phyloP scores from a whole-genome alignment of 2,113 vertebrate species.

The Hiodon tergisus region DNA sequence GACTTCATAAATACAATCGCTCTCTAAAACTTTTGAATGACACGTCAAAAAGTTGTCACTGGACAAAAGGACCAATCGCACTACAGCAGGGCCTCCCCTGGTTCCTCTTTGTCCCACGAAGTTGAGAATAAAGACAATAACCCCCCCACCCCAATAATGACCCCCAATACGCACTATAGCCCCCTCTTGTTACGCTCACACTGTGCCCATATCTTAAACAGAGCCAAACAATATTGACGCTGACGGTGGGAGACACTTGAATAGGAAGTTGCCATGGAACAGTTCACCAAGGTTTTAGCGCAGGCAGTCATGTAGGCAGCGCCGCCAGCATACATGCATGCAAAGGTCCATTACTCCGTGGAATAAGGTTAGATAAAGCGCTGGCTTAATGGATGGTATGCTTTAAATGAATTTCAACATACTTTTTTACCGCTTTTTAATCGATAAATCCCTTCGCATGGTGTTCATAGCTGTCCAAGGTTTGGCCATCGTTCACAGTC shows the following conservation, averaged over 20 bases:
- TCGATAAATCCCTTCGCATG: no score
- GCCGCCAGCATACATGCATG: not conserved
- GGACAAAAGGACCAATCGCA: conserved; percentile 31
- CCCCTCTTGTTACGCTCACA: not conserved
- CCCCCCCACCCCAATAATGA: conserved; percentile 1
- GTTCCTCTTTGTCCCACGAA: conserved; percentile 43
- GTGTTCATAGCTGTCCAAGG: no score
- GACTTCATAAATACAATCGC: conserved; percentile 44
- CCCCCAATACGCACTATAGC: not conserved
- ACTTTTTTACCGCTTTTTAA: no score
- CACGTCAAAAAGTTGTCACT: conserved; percentile 47
- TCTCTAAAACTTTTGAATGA: conserved; percentile 54
- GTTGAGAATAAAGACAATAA: not conserved
- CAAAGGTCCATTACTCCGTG: not conserved
- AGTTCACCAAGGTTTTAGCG: conserved; percentile 11
- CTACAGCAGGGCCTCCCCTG: conserved; percentile 26
- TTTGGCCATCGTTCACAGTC: no score
- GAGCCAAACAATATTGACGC: conserved; percentile 32
- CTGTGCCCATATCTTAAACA: conserved; percentile 13
- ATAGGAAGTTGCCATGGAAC: conserved; percentile 40
- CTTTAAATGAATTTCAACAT: no score
- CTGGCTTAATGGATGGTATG: no score
- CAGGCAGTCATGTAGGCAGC: not conserved
- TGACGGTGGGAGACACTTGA: conserved; percentile 41
- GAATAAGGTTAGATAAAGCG: no score